These are phyloP conservation scores for Pseudotriccus pelzelni DNA, from an alignment of 2,797 vertebrate species.

Conservation along the genomic window DNA sequence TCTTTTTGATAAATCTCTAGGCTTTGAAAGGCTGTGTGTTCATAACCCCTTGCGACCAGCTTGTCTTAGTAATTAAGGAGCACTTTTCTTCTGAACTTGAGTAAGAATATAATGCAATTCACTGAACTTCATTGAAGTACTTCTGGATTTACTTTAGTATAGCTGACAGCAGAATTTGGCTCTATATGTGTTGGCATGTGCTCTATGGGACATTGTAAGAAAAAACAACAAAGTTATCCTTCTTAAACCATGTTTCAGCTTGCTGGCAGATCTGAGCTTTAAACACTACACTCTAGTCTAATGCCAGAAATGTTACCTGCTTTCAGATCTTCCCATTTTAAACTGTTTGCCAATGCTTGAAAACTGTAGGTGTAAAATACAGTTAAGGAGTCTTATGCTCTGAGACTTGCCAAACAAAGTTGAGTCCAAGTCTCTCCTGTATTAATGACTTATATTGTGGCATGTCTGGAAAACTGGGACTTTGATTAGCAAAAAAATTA, in stretches of 20 bases:
- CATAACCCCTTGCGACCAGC: neutral
- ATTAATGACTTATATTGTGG: neutral
- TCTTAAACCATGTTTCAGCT: conserved; percentile 45
- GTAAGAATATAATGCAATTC: neutral
- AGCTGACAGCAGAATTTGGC: conserved; percentile 48
- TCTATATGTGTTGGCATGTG: conserved; percentile 24
- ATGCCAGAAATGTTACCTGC: conserved; percentile 48
- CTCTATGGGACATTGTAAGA: conserved; percentile 52
- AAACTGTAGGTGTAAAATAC: conserved; percentile 48
- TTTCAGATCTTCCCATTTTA: conserved; percentile 48
- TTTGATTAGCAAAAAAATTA: conserved; percentile 18
- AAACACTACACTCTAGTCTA: conserved; percentile 40
- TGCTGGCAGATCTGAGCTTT: conserved; percentile 40
- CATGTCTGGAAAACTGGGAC: neutral
- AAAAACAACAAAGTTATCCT: conserved; percentile 52
- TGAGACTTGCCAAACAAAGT: conserved; percentile 17
- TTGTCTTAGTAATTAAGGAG: conserved; percentile 3
- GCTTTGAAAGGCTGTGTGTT: conserved; percentile 22
- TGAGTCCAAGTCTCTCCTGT: neutral
- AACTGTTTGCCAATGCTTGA: conserved; percentile 41
- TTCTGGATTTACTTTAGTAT: conserved; percentile 35
- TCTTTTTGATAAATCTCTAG: conserved; percentile 11
- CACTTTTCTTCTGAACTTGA: conserved; percentile 38
- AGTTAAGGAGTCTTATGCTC: neutral
- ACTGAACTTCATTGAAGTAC: conserved; percentile 35